Evolutionary conservation across 2,797 vertebrate genomes (phyloP), one percentile per base, ranked within the genome.

Genomic region (Aldrovandia affinis): DNA sequence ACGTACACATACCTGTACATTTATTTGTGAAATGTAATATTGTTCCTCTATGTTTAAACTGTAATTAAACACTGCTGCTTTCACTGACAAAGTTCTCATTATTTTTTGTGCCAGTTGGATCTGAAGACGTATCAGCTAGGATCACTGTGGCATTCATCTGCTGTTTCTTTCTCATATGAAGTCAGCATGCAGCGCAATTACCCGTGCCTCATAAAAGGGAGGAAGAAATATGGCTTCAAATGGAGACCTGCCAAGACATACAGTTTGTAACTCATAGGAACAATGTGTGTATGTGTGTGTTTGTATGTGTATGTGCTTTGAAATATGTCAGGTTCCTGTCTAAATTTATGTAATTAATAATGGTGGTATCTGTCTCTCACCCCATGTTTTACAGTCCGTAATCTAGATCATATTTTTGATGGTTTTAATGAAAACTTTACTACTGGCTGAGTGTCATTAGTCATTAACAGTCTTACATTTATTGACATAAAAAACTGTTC

Each of bases 1-100:
- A 92, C 86, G 92, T 86, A 75, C 80, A 90, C 87, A 90, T 83
- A 89, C 5, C 28, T 50, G 22, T 9, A 47, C 50, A 28, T 28
- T 50, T 47, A 52, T 9, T 3, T 52, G 44, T 47, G 25, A 44
- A 28, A 54, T 22, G 42, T 25, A 50, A 78, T 15, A 78, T 4
- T 14, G 15, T 54, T 28, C 28, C 77, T 78, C n/a, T 50, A 10
- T 15, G 54, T 6, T 50, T 52, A 14, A 28, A 18, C 77, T 47
- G 77, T 18, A 28, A 28, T 30, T 14, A 52, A 78, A 52, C 77
- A 28, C 33, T 39, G 68, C 33, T 42, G 68, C 68, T 73, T 68
- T 73, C 39, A 22, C 22, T 42, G 36, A 25, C 20, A 44, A 75
- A 75, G 25, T 44, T 44, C 22, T 78, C 73, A 22, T 28, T 78